Evolutionary conservation across 2,797 vertebrate species (phyloP).

Genomic region (Lepilemur ruficaudatus): DNA sequence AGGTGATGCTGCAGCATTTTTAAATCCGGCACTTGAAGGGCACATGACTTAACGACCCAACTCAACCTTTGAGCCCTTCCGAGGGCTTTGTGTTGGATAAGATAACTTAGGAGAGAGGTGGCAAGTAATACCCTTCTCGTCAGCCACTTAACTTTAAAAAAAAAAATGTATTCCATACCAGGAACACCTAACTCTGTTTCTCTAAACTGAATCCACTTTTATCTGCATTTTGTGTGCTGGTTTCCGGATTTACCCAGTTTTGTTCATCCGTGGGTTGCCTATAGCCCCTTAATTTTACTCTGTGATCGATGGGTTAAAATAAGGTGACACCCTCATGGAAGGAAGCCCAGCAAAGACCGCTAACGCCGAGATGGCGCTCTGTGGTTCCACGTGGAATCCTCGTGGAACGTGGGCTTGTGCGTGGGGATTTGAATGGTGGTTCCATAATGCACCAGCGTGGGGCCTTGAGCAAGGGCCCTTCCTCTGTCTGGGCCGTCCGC

Average conservation of each 20-base stretch:
- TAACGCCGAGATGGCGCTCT: fast-evolving
- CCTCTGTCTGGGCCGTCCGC: fast-evolving
- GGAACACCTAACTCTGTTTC: neutral
- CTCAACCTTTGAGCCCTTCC: constrained; percentile 49
- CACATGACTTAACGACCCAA: neutral
- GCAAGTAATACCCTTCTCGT: neutral
- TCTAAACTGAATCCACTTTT: neutral
- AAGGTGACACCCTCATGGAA: fast-evolving
- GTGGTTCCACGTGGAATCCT: fast-evolving
- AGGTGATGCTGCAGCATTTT: constrained; percentile 68
- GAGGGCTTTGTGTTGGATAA: neutral
- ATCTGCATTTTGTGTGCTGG: fast-evolving
- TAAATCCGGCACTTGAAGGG: constrained; percentile 32
- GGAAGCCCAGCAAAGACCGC: neutral
- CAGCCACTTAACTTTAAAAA: neutral
- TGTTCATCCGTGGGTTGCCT: neutral
- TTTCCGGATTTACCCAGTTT: neutral
- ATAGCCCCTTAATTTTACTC: neutral
- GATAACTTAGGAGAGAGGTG: neutral
- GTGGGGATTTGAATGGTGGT: fast-evolving
- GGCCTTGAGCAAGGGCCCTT: neutral
- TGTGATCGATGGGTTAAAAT: neutral
- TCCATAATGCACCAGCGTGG: fast-evolving
- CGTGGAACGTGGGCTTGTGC: fast-evolving
- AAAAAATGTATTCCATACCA: neutral